Evolutionary conservation across 2,113 vertebrate genomes (phyloP), one percentile per base, ranked within the genome.

Genomic region (Lycaon pictus): DNA sequence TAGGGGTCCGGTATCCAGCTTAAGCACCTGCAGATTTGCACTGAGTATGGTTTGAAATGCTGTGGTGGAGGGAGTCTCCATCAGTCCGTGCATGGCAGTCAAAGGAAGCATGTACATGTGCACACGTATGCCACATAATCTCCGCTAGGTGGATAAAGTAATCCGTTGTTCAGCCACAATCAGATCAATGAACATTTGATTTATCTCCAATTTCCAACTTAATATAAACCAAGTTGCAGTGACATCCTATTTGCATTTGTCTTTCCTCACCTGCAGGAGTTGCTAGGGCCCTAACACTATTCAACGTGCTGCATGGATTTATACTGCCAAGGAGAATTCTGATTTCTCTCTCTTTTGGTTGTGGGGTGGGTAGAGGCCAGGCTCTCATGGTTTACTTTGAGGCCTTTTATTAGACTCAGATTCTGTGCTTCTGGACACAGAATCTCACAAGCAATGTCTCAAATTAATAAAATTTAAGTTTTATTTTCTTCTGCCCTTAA

Each of bases 211-310:
- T 48, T 77, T 77, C 65, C 8, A 23, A 51, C 16, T 74, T 37
- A 43, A 25, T 58, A 72, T 72, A 55, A 69, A 55, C 37, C n/a
- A 25, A 60, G 32, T 9, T 60, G 32, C 17, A 22, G 37, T 51
- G 48, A 27, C 43, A 32, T 53, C 67, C 32, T 8, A 27, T 20
- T 43, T 71, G 20, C 35, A 13, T 71, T 4, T 29, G 6, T 62
- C 72, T 76, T 43, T 67, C 62, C 12, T 62, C 13, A 48, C 17
- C 35, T 20, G 69, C 10, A 19, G 22, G 35, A 90, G 20, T n/a
- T 20, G 13, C 32, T 7, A 2, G 62, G 77, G 12, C 0, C 13
- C 17, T 5, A 1, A 20, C n/a, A n/a, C 16, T 29, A 15, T n/a
- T 27, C 43, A 29, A 32, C 3, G 7, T 2, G 27, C 27, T 1